Evolutionary conservation across 64 coral and sea anemone genomes (phyloP), one percentile per base, ranked within the genome.

Genomic region (Stylophora pistillata): DNA sequence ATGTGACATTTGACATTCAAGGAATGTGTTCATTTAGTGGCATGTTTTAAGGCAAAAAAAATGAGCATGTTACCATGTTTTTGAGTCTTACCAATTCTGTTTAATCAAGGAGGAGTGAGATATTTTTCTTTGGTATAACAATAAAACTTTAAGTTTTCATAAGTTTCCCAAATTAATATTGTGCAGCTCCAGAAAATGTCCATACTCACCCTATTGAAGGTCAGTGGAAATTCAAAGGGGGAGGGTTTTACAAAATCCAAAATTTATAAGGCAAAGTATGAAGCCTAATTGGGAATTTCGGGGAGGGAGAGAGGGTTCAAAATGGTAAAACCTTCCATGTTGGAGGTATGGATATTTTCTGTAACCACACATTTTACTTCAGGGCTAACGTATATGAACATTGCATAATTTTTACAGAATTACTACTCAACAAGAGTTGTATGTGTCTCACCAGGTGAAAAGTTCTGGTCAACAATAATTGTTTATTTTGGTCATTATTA

Each of bases 1-100:
- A n/a, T n/a, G n/a, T n/a, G 77, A 79, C 77, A 79, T 79, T 60
- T 79, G 77, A 79, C 56, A 79, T 79, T 78, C 55, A 78, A 78
- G 53, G 77, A 59, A 79, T 79, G 77, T 28, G 77, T 59, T 79
- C 77, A 79, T 79, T 79, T 59, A 79, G 55, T 79, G 58, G 56
- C 77, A 27, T 79, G 77, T 60, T 59, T 79, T 9, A 79, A 55
- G 55, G 77, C 77, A 60, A 28, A 58, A 79, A 59, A 79, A 3
- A 79, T 79, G 56, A 79, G 55, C 25, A 60, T 79, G 77, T 79
- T 60, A 59, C 77, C 55, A 79, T 79, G 77, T 79, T 79, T 79
- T 79, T 79, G 12, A 79, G 55, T 78, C 76, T 78, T 57, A 78
- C 29, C 9, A 58, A 11, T 59, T 79, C 9, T 60, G 77, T 32